phyloP scores from a whole-genome alignment of 2,797 vertebrate species.

The Muscicapa striata region DNA sequence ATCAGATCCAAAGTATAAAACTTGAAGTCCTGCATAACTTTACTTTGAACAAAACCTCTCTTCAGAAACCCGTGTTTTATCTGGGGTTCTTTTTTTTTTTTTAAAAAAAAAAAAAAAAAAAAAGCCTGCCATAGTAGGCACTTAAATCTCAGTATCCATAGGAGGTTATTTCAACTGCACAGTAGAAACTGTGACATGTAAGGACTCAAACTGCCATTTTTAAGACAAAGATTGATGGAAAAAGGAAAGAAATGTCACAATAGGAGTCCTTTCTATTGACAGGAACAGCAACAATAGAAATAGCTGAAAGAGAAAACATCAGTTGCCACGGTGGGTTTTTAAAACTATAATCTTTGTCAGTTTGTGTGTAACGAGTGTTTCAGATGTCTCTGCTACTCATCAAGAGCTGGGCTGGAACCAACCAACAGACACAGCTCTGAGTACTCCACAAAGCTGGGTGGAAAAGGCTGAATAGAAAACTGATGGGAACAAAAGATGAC shows the following conservation, averaged over 20 bases:
- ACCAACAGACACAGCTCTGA: neutral
- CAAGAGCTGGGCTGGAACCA: neutral
- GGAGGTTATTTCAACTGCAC: neutral
- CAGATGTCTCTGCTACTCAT: neutral
- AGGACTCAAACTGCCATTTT: conserved; percentile 7
- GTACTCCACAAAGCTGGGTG: neutral
- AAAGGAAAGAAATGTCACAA: conserved; percentile 21
- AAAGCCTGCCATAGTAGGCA: neutral
- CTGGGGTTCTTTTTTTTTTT: neutral
- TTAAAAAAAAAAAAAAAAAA: neutral
- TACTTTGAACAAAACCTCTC: neutral
- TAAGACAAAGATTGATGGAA: conserved; percentile 41
- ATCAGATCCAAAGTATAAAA: neutral
- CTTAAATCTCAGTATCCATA: neutral
- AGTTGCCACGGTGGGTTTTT: neutral
- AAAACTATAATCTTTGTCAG: neutral
- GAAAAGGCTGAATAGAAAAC: neutral
- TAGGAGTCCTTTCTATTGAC: neutral
- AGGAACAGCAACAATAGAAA: neutral
- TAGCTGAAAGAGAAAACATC: neutral
- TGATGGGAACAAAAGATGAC: neutral
- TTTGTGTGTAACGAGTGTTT: neutral
- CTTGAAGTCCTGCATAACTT: neutral
- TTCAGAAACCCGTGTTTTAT: neutral
- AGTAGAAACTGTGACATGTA: neutral